Base-by-base conservation (phyloP, 2,113 vertebrate genomes). In the Cepphus grylle region DNA sequence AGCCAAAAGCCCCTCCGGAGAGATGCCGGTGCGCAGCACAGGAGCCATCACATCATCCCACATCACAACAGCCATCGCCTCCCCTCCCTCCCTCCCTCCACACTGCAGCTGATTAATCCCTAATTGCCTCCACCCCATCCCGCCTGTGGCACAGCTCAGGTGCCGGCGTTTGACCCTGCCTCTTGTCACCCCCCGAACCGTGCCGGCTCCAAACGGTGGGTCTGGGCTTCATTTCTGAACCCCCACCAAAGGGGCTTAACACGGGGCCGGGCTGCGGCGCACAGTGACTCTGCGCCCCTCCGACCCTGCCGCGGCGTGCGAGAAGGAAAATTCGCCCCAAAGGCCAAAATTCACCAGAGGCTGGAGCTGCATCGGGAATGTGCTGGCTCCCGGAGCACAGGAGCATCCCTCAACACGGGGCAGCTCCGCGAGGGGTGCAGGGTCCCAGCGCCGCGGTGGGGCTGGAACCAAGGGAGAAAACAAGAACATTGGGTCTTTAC, bases 61-160 rank as follows among this genome's bases (percentile, higher is more conserved):
- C 17, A 16, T 7, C 43, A 45, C 11, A 1, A 3, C 49, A 72
- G 42, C 86, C 90, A 15, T 55, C 63, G 8, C 81, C 92, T 78
- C 94, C 90, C 74, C 86, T 94, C 85, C 88, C 22, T 5, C 50
- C 43, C n/a, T n/a, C n/a, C n/a, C n/a, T n/a, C n/a, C n/a, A n/a
- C 6, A 29, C 91, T 94, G 96, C 22, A 76, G 78, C 47, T 85
- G 25, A 95, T 97, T 93, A 92, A 90, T 78, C 90, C 86, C 87
- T 86, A 90, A 90, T 96, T 93, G 81, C 94, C 90, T 82, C 82
- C 61, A 80, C 71, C 86, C 66, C 5, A 3, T 84, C 93, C 86
- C 40, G 0, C 90, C 30, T 52, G 77, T 22, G 6, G 81, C 61
- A 55, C 86, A 82, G 62, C 47, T 5, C 49, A 32, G 77, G 89